These are phyloP conservation scores for Andrena marginata DNA, from an alignment of 2,888 invertebrate genomes.

Conservation along the genomic window DNA sequence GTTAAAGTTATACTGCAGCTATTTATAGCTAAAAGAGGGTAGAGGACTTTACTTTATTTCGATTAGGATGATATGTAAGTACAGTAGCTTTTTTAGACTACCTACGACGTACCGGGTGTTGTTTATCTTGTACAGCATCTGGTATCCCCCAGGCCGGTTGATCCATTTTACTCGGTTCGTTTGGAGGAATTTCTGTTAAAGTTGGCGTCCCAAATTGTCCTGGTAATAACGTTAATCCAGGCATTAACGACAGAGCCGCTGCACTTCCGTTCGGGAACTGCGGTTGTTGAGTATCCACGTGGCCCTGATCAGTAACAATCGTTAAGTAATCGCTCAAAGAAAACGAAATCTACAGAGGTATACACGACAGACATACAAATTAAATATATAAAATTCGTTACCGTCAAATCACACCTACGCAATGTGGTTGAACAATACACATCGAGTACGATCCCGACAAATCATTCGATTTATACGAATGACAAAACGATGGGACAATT, in stretches of 20 bases:
- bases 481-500: too few species aligned
- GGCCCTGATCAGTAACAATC: conserved; percentile 70
- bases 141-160: conserved; percentile 82
- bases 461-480: too few species aligned
- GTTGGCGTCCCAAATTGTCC: conserved; percentile 80
- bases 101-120: conserved; percentile 79
- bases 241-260: conserved; percentile 80
- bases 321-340: neutral
- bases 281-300: conserved; percentile 82
- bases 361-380: too few species aligned
- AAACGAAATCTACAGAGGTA: neutral
- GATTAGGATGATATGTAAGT: neutral
- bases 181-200: conserved; percentile 79
- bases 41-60: neutral
- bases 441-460: too few species aligned
- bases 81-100: neutral
- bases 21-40: too few species aligned
- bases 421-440: too few species aligned
- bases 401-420: too few species aligned
- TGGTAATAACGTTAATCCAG: conserved; percentile 79
- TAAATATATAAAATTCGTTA: too few species aligned
- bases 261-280: conserved; percentile 83
- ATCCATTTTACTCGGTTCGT: conserved; percentile 80
- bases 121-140: conserved; percentile 82
- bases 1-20: neutral